phyloP scores from a whole-genome alignment of 2,797 vertebrate species.

The Pyrrhura leucotis region DNA sequence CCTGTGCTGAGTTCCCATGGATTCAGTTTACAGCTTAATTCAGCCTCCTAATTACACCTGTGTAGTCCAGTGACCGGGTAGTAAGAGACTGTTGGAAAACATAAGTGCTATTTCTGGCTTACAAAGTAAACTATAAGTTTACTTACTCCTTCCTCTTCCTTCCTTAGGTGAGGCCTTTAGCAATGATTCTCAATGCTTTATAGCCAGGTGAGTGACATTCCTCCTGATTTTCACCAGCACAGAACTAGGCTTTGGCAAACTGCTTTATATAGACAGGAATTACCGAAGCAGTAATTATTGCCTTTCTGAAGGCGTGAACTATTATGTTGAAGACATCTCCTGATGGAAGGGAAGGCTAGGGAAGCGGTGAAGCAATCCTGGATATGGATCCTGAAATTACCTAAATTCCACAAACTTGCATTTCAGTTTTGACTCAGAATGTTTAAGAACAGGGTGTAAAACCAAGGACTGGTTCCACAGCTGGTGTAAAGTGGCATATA shows the following conservation, averaged over 20 bases:
- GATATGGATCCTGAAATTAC: neutral
- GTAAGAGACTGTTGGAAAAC: neutral
- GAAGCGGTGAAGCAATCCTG: neutral
- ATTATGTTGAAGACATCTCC: neutral
- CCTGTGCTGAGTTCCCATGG: neutral
- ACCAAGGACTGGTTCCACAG: neutral
- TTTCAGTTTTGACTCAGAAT: neutral
- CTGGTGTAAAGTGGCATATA: neutral
- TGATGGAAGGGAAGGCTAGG: neutral
- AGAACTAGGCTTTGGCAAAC: neutral
- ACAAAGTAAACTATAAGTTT: neutral
- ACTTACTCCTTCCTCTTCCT: neutral
- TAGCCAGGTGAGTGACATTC: neutral
- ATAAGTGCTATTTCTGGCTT: neutral
- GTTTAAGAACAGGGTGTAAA: conserved; percentile 53
- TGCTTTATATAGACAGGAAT: neutral
- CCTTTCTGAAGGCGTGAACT: neutral
- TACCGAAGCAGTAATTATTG: neutral
- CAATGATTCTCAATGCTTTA: neutral
- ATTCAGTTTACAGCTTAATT: neutral
- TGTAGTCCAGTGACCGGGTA: neutral
- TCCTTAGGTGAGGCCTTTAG: neutral
- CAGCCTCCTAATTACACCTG: neutral
- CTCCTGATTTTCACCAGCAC: neutral
- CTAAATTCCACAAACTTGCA: neutral